Percentiles rank a stretch among this genome's conserved stretches.
These are phyloP conservation scores for Pristionchus arcanus DNA, from an alignment of 2,888 invertebrate species.

Conservation along the genomic window DNA sequence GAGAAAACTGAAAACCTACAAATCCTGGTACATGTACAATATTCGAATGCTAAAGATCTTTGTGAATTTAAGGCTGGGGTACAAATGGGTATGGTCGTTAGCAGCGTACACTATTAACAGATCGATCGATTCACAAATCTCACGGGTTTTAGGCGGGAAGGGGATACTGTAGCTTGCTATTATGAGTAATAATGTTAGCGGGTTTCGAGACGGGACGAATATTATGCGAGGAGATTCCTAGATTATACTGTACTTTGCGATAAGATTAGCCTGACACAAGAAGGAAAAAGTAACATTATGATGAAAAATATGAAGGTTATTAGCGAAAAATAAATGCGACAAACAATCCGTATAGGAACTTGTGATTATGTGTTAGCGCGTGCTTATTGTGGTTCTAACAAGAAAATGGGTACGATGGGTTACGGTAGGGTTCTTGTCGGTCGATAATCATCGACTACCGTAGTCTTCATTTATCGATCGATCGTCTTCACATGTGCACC, in stretches of 20 bases:
- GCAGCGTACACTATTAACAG: background rate
- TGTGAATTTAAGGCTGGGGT: background rate
- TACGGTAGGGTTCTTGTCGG: background rate
- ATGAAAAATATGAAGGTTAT: background rate
- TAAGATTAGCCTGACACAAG: background rate
- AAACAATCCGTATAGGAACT: constrained; percentile 36
- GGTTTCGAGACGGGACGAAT: background rate
- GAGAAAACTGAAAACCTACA: background rate
- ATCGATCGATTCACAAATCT: constrained; percentile 39
- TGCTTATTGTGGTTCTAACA: constrained; percentile 36
- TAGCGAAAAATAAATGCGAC: background rate
- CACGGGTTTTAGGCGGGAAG: background rate
- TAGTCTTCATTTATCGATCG: constrained; percentile 37
- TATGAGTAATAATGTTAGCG: background rate
- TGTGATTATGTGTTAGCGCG: constrained; percentile 17
- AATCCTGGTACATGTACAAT: constrained; percentile 7
- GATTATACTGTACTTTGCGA: background rate
- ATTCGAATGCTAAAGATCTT: constrained; percentile 10
- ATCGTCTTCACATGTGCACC: constrained; percentile 70
- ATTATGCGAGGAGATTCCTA: constrained; percentile 24
- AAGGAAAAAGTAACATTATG: background rate
- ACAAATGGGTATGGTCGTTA: background rate
- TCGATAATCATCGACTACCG: constrained; percentile 37
- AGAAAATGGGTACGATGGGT: background rate
- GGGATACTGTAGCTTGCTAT: constrained; percentile 5